Evolutionary conservation across 64 coral and sea anemone species (phyloP), one percentile per base, ranked within the genome.

Genomic region (Cladopsammia gracilis): DNA sequence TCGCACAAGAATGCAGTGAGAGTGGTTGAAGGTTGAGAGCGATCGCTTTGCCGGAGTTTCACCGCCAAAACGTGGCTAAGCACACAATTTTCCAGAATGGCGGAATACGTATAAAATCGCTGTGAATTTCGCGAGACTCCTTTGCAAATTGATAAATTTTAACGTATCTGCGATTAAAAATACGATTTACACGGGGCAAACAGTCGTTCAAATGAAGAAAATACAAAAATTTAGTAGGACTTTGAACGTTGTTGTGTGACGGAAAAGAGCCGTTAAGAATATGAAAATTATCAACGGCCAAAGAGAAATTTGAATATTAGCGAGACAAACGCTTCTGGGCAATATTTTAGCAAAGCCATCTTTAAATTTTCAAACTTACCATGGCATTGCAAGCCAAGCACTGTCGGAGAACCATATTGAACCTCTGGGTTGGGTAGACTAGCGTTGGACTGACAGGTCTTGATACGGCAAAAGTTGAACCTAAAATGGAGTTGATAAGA

Each of bases 361-460:
- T 24, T 66, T 68, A 50, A 22, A 51, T 13, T 12, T 51, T 56
- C 20, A 64, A 61, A 20, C 80, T 67, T 84, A 84, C 80, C 80
- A 24, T 7, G 3, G 80, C 19, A 67, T 84, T 84, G 62, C 80
- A 84, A 25, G 80, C 80, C 61, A 84, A 45, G 19, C 80, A 84
- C 42, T 84, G 80, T 67, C 47, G 60, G 22, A 84, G 80, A 84
- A 84, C 80, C 80, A 84, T 84, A 61, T 66, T 68, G 61, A 66
- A 67, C 24, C 10, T 14, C 42, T 50, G 19, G 19, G 18, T 15
- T 75, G 18, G 20, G 48, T 18, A 20, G 13, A n/a, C 9, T 24
- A 7, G 9, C 46, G 8, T 24, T 75, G 45, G 45, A 75, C 12
- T 49, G 4, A n/a, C 9, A 51, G 19, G 16, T 67, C 18, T 67